Evolutionary conservation across 2,888 invertebrate species (phyloP), one percentile per base, ranked within the genome.

Genomic region (Scaptomyza tumidula): DNA sequence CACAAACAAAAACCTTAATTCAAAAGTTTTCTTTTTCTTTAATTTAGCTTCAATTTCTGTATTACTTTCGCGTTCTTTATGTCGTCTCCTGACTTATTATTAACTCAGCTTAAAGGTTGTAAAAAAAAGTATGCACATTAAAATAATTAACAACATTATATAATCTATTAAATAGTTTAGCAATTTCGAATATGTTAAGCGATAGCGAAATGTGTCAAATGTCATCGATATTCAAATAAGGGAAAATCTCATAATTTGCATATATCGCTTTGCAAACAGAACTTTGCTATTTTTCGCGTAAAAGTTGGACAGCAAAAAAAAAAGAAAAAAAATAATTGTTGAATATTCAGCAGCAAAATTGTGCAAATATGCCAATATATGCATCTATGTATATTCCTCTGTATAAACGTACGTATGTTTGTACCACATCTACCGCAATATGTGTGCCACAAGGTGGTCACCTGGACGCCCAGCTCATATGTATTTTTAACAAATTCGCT

Each of bases 401-500:
- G 7, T 19, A 43, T 37, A 13, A 24, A 24, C 5, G 24, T 3
- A 24, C 24, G 24, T 35, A 13, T 35, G 35, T 13, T 13, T 35
- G 37, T 37, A 19, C 46, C 39, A 56, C 56, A 50, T 1, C 16
- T 14, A 29, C 35, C 45, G 27, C 45, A 33, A 16, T 16, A 33
- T 27, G n/a, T 27, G 10, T 46, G 49, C 19, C 58, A 31, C 43
- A 49, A 58, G 61, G 44, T 48, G 46, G 27, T 31, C 43, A 48
- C n/a, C 37, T 39, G 50, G n/a, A 11, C 14, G 39, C 54, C 37
- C 24, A 14, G 37, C 24, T 39, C 33, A 31, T 46, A 58, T 77
- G 53, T 54, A 55, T 65, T 64, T 59, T 64, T 54, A 59, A 45
- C 53, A 57, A 64, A 73, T 59, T 77, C 54, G 57, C 57, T 57